A percentile compares a stretch with the other conserved stretches of the same genome.
Evolutionary conservation across 2,113 vertebrate genomes (phyloP).

Genomic region (Ammodytes marinus): DNA sequence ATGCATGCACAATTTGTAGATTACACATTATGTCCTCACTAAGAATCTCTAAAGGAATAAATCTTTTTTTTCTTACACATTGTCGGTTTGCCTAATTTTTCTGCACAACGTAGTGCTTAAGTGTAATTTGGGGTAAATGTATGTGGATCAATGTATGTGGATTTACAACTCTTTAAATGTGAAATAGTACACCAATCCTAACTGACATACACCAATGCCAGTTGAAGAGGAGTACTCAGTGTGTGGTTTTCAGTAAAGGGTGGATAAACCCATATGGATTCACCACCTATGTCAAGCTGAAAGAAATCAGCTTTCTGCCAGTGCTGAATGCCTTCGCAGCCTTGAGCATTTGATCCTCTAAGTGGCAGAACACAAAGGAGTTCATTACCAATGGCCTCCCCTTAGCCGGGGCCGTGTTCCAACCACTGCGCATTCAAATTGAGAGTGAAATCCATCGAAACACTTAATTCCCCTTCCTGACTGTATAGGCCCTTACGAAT

Average conservation of each 20-base stretch:
- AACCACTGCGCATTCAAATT: conserved; percentile 72
- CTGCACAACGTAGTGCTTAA: too few relatives aligned
- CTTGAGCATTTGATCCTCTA: conserved; percentile 61
- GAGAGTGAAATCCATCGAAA: conserved; percentile 78
- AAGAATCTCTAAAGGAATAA: conserved; percentile 12
- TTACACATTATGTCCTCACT: background rate
- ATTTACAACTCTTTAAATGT: background rate
- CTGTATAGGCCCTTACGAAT: conserved; percentile 52
- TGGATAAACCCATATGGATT: conserved; percentile 31
- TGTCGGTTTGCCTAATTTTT: background rate
- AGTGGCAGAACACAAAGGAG: conserved; percentile 65
- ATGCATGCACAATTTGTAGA: background rate
- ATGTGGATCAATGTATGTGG: background rate
- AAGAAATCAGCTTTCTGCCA: conserved; percentile 48
- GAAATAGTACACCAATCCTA: background rate
- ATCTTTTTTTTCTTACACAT: background rate
- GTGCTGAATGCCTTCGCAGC: conserved; percentile 58
- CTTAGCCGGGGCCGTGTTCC: conserved; percentile 53
- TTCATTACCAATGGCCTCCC: conserved; percentile 69
- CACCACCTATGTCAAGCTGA: conserved; percentile 5
- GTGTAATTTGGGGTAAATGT: background rate
- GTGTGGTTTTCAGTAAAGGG: conserved; percentile 7
- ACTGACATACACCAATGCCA: background rate
- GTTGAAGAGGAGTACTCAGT: background rate
- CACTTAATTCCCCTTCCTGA: conserved; percentile 70